Conservation (phyloP, 2,113 vertebrate species). For the Onychorhynchus coronatus region DNA sequence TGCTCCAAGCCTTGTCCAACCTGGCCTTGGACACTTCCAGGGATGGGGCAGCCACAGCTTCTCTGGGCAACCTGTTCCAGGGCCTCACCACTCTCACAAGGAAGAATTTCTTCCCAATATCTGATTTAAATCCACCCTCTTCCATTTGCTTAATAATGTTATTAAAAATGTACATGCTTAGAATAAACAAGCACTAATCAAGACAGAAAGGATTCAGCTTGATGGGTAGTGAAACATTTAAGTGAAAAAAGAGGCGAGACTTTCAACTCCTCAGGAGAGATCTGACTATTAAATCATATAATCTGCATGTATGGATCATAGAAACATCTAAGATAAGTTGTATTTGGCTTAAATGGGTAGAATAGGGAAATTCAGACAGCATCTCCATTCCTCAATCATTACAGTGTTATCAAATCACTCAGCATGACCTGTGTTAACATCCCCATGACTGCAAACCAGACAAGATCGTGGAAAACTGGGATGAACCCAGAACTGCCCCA, state of each 20-base stretch:
- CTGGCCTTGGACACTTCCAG: not conserved
- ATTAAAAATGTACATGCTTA: not conserved
- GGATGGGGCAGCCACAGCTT: not conserved
- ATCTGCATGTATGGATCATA: not conserved
- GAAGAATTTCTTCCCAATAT: not conserved
- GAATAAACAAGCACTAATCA: not conserved
- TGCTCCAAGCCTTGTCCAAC: rapidly evolving
- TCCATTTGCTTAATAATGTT: not conserved
- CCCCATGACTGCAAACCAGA: not conserved
- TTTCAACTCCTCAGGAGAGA: not conserved
- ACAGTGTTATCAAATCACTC: not conserved
- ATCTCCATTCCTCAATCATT: not conserved
- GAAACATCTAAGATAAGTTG: not conserved
- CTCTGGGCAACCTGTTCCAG: not conserved
- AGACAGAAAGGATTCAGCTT: not conserved
- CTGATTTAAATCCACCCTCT: not conserved
- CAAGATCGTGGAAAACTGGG: not conserved
- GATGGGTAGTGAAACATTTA: not conserved
- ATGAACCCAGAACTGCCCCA: not conserved
- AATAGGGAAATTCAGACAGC: not conserved
- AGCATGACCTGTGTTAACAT: not conserved
- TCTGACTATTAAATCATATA: not conserved
- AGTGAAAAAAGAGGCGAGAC: not conserved
- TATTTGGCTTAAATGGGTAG: not conserved
- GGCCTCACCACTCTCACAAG: not conserved